Conservation (phyloP, 2,888 invertebrate genomes). For the Agriotes lineatus region DNA sequence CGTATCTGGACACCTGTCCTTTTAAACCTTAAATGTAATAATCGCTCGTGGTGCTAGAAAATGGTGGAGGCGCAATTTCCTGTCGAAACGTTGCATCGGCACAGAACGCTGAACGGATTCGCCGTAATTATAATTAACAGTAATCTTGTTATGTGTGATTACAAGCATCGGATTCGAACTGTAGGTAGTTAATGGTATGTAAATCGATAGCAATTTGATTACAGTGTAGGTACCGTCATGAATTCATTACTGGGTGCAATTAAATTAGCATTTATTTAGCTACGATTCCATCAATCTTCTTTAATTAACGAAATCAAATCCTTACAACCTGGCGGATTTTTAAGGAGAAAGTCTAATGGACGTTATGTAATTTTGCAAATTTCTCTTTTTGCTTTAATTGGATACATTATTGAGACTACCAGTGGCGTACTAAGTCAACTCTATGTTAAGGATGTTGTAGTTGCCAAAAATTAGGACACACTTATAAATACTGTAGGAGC, state of each 20-base stretch:
- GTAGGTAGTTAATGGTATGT: slow-evolving; percentile 26
- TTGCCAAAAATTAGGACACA: too few relatives aligned
- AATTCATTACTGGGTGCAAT: slow-evolving; percentile 13
- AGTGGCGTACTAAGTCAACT: too few relatives aligned
- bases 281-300: slow-evolving; percentile 3
- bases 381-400: not conserved
- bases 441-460: too few relatives aligned
- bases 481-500: too few relatives aligned
- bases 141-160: slow-evolving; percentile 15
- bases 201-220: slow-evolving; percentile 39
- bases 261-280: slow-evolving; percentile 15
- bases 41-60: too few relatives aligned
- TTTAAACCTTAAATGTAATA: too few relatives aligned
- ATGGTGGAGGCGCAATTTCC: too few relatives aligned
- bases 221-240: slow-evolving; percentile 28
- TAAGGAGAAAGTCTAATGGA: not conserved
- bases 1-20: too few relatives aligned
- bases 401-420: too few relatives aligned
- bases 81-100: not conserved
- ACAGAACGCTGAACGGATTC: not conserved
- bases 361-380: not conserved
- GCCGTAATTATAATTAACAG: slow-evolving; percentile 1
- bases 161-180: slow-evolving; percentile 14
- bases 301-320: not conserved
- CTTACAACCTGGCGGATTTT: too few relatives aligned